Conservation (phyloP, 2,888 invertebrate species). For the Callosobruchus maculatus region DNA sequence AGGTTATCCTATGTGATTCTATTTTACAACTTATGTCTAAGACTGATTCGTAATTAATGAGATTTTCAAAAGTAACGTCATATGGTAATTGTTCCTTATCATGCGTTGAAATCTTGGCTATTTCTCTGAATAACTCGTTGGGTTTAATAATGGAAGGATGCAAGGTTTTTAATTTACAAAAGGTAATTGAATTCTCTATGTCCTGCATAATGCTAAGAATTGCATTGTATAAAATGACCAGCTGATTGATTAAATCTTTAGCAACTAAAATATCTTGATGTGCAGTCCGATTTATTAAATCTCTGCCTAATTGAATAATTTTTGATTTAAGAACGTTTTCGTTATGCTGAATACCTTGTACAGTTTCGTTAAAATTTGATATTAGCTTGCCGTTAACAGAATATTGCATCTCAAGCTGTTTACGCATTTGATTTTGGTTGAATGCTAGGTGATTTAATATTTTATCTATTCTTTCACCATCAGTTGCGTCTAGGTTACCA, state of each 20-base stretch:
- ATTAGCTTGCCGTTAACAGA: slow-evolving; percentile 1
- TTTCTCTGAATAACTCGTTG: slow-evolving; percentile 8
- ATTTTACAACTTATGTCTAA: slow-evolving; percentile 12
- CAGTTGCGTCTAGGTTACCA: slow-evolving; percentile 8
- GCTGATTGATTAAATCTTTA: slow-evolving; percentile 5
- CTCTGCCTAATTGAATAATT: not conserved
- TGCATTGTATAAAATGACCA: not conserved
- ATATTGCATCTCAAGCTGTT: not conserved
- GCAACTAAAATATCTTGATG: slow-evolving; percentile 10
- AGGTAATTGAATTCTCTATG: slow-evolving; percentile 14
- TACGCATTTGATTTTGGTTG: slow-evolving; percentile 3
- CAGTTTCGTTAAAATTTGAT: slow-evolving; percentile 10
- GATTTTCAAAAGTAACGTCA: slow-evolving; percentile 11
- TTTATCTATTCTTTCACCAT: slow-evolving; percentile 6
- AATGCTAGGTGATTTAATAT: slow-evolving; percentile 3
- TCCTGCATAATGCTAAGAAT: not conserved
- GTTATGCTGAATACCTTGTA: slow-evolving; percentile 9
- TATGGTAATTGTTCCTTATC: slow-evolving; percentile 11
- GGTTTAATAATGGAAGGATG: slow-evolving; percentile 14
- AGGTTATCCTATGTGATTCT: slow-evolving; percentile 7
- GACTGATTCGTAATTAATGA: slow-evolving; percentile 11
- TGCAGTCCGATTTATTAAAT: not conserved
- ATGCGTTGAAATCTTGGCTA: slow-evolving; percentile 9
- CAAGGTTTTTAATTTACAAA: slow-evolving; percentile 14
- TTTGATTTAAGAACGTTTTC: slow-evolving; percentile 4